Base-by-base conservation (phyloP, 53 echinoderm and acorn worm species). In the Paracentrotus lividus region DNA sequence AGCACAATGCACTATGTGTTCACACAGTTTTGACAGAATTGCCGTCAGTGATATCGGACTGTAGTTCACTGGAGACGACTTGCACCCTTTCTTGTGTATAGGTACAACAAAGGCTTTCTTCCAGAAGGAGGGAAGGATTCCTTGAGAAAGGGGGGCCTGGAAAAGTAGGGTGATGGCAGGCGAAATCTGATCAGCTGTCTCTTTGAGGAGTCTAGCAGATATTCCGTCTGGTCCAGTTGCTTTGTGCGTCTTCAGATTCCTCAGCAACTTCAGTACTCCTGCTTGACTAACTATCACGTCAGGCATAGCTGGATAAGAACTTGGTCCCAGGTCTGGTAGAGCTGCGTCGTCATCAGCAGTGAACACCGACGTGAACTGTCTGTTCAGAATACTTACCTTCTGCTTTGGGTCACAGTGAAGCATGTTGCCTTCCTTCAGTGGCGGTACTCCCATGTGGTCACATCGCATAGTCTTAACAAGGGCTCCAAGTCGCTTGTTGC, bases 1-100 rank as follows among this genome's bases (percentile, higher is more conserved):
- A 93, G 86, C 47, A 88, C 93, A 86, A 38, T 56, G 57, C 29
- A 93, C 36, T 15, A 88, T 51, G 38, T 93, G 93, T 88, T 93
- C 93, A 36, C 86, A 49, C 31, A 93, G 7, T 16, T 93, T 93
- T 26, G 87, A 93, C 27, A 65, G 15, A 21, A 93, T 69, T 40
- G 66, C 61, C 4, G 88, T 93, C 7, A 93, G 68, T 60, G 93
- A 93, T 27, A 93, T 86, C 51, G 93, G 93, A 23, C 93, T 40
- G 64, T 93, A 93, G 68, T 86, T 93, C 31, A 29, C 47, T 13
- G 86, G 68, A 31, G 33, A n/a, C 18, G 26, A 59, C 49, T 53
- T 86, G 86, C 61, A 49, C 31, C 88, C 93, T 55, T 93, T 93
- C 61, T 87, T 93, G 93, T 45, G 85, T 68, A 93, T 87, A 13